Conservation (phyloP, 1,140 invertebrate genomes). For the Drosophila arawakana region DNA sequence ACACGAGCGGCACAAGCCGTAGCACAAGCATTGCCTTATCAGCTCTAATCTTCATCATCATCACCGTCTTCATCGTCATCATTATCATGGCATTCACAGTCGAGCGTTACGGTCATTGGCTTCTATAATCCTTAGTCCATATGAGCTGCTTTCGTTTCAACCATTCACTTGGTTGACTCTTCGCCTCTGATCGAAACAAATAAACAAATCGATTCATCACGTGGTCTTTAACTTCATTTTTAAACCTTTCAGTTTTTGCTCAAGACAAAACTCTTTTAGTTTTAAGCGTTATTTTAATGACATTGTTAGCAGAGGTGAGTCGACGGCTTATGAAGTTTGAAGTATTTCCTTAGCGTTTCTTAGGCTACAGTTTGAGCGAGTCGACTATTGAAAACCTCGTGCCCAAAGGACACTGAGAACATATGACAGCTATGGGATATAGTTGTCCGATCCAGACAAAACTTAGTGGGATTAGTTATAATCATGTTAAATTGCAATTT, state of each 20-base stretch:
- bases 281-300: slow-evolving; percentile 27
- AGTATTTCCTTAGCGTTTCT: too few relatives aligned
- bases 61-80: slow-evolving; percentile 31
- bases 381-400: too few relatives aligned
- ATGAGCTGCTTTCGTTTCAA: not conserved
- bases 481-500: too few relatives aligned
- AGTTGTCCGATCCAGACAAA: too few relatives aligned
- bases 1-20: slow-evolving; percentile 33
- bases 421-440: too few relatives aligned
- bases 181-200: slow-evolving; percentile 35
- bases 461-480: too few relatives aligned
- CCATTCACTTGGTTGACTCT: slow-evolving; percentile 17
- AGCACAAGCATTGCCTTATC: slow-evolving; percentile 17
- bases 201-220: slow-evolving; percentile 38
- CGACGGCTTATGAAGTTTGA: not conserved
- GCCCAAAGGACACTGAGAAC: too few relatives aligned
- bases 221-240: not conserved
- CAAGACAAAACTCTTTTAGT: slow-evolving; percentile 5
- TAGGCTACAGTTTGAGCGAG: too few relatives aligned
- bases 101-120: slow-evolving; percentile 27
- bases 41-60: slow-evolving; percentile 9
- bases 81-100: slow-evolving; percentile 15
- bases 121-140: slow-evolving; percentile 38
- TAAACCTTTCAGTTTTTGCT: not conserved
- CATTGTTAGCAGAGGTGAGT: not conserved